Conservation (phyloP, 2,113 vertebrate species). For the Monarcha castaneiventris region DNA sequence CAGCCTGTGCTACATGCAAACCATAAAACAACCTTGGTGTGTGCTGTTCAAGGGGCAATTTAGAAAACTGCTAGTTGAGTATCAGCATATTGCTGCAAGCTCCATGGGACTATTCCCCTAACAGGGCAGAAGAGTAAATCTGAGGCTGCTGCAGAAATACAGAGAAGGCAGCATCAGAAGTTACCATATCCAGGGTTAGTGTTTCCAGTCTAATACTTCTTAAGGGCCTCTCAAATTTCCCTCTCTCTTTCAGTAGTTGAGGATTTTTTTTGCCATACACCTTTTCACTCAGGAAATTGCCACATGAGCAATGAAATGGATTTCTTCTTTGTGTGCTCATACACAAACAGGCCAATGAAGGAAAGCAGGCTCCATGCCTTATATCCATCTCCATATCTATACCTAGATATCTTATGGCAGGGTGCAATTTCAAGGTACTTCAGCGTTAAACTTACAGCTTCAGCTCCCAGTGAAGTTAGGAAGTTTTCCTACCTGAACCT, state of each 20-base stretch:
- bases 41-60: not conserved
- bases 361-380: not conserved
- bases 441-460: not conserved
- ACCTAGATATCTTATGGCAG: not conserved
- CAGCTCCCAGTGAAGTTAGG: not conserved
- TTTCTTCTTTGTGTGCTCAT: not conserved
- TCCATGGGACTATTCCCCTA: not conserved
- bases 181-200: too few relatives aligned
- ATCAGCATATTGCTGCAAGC: not conserved
- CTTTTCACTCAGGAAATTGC: not conserved
- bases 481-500: not conserved
- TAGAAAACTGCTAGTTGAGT: not conserved
- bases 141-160: not conserved
- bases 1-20: not conserved
- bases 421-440: not conserved
- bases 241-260: not conserved
- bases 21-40: not conserved
- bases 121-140: not conserved
- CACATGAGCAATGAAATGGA: not conserved
- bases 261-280: not conserved
- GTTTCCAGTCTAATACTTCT: not conserved
- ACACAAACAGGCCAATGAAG: not conserved
- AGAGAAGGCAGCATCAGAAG: not conserved
- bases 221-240: not conserved
- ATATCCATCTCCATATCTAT: not conserved